Conservation (phyloP, 2,113 vertebrate species). For the Heterotis niloticus region DNA sequence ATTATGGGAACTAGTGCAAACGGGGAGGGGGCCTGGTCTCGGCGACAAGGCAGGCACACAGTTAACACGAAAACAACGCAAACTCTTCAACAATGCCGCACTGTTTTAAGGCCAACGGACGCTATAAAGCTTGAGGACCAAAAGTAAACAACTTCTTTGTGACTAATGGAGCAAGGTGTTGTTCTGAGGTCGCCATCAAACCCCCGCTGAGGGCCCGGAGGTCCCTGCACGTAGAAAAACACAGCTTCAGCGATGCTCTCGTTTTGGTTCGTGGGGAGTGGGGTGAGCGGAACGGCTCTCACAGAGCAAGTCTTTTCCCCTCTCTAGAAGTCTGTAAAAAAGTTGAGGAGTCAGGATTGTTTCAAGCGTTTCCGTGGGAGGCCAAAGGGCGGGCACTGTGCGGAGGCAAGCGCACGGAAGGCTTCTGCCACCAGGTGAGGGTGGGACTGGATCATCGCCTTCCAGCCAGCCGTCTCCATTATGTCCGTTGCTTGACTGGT, state of each 20-base stretch:
- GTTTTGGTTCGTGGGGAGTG: neutral
- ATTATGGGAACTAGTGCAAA: slow-evolving; percentile 81
- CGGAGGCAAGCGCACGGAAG: slow-evolving; percentile 91
- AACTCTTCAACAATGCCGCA: slow-evolving; percentile 72
- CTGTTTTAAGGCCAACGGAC: slow-evolving; percentile 74
- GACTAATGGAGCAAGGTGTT: slow-evolving; percentile 15
- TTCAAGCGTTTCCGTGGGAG: slow-evolving; percentile 96
- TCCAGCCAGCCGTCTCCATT: slow-evolving; percentile 98
- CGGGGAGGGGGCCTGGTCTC: slow-evolving; percentile 73
- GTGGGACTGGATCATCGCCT: slow-evolving; percentile 98
- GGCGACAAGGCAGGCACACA: slow-evolving; percentile 72
- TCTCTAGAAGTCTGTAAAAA: slow-evolving; percentile 60
- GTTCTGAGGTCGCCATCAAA: neutral
- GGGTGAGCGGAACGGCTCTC: neutral
- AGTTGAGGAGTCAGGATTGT: slow-evolving; percentile 84
- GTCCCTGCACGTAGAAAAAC: neutral
- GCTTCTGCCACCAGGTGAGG: slow-evolving; percentile 98
- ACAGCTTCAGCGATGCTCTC: neutral
- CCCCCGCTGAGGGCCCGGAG: neutral
- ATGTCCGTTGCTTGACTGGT: slow-evolving; percentile 91
- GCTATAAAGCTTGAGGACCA: slow-evolving; percentile 79
- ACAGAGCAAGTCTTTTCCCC: slow-evolving; percentile 40
- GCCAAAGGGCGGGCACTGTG: slow-evolving; percentile 94
- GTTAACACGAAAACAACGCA: slow-evolving; percentile 68
- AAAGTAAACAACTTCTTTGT: slow-evolving; percentile 70